Conservation (phyloP, 1,140 invertebrate species). For the Paraescarpia echinospica region DNA sequence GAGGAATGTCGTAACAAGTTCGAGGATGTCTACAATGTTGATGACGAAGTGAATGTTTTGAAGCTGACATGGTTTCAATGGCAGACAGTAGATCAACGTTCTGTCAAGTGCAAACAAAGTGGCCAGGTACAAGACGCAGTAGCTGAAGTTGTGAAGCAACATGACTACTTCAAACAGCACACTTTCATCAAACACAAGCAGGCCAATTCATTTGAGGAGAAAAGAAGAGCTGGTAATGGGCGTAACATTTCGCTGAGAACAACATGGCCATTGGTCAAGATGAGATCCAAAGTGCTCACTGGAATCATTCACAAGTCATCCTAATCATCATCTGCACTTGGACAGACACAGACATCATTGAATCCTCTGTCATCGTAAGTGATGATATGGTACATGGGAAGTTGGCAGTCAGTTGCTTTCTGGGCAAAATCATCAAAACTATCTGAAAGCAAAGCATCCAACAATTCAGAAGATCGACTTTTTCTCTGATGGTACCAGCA, state of each 20-base stretch:
- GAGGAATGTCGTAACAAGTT: too few relatives aligned
- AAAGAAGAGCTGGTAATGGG: slow-evolving; percentile 13
- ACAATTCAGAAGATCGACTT: slow-evolving; percentile 4
- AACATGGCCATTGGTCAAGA: slow-evolving; percentile 14
- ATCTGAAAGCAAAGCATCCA: slow-evolving; percentile 13
- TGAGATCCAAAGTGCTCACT: slow-evolving; percentile 24
- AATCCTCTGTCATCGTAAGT: slow-evolving; percentile 16
- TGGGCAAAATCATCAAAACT: not conserved
- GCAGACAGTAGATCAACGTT: too few relatives aligned
- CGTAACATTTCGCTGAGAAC: slow-evolving; percentile 17
- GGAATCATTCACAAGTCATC: slow-evolving; percentile 21
- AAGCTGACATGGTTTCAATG: too few relatives aligned
- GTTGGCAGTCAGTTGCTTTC: not conserved
- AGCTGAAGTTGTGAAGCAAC: too few relatives aligned
- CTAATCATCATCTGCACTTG: slow-evolving; percentile 12
- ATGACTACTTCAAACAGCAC: not conserved
- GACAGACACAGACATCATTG: not conserved
- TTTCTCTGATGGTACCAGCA: slow-evolving; percentile 17
- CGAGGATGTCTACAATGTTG: too few relatives aligned
- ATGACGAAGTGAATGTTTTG: too few relatives aligned
- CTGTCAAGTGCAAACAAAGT: too few relatives aligned
- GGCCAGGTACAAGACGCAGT: too few relatives aligned
- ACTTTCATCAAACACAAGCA: slow-evolving; percentile 17
- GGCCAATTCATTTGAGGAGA: slow-evolving; percentile 11
- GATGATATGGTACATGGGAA: slow-evolving; percentile 7